A percentile compares a stretch with the other conserved stretches of the same genome.
phyloP scores from a whole-genome alignment of 2,113 vertebrate species.

The Etheostoma cragini region DNA sequence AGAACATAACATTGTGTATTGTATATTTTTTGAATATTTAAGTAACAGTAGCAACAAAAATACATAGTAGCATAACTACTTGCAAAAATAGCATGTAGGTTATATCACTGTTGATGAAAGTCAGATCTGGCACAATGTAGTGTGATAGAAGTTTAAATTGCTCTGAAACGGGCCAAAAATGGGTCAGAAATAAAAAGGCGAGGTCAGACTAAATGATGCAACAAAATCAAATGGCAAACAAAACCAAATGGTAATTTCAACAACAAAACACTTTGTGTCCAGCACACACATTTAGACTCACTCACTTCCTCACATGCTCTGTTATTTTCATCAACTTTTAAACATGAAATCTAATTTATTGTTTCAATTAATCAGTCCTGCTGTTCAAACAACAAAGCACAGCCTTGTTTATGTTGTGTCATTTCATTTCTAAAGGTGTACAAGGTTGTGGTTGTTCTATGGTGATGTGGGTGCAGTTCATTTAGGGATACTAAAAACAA shows the following conservation, averaged over 20 bases:
- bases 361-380: neutral
- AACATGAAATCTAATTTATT: neutral
- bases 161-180: neutral
- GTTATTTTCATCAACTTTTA: neutral
- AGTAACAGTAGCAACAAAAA: neutral
- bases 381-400: neutral
- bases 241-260: no score
- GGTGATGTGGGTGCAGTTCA: neutral
- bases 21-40: neutral
- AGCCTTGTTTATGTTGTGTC: neutral
- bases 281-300: neutral
- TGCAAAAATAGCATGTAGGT: neutral
- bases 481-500: neutral
- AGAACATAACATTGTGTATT: neutral
- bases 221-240: slow-evolving; percentile 7
- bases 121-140: neutral
- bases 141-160: neutral
- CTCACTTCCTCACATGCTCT: no score
- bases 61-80: neutral
- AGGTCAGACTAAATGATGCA: slow-evolving; percentile 24
- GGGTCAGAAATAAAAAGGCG: neutral
- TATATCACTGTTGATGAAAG: neutral
- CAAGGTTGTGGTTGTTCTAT: no score
- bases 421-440: neutral
- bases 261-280: neutral